These are phyloP conservation scores for Altica lythri DNA, from an alignment of 2,888 invertebrate species.

Conservation along the genomic window DNA sequence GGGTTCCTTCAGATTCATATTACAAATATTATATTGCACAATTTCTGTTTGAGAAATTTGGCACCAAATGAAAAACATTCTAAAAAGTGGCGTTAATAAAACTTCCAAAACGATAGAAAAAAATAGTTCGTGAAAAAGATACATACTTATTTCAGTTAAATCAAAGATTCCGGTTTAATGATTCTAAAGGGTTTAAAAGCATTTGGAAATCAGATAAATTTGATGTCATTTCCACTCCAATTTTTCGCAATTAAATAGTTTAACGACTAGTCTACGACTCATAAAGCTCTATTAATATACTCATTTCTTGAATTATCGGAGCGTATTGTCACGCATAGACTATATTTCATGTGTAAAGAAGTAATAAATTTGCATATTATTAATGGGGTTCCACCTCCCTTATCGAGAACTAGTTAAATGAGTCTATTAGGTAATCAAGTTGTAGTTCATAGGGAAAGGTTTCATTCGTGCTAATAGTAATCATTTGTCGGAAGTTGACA, in stretches of 20 bases:
- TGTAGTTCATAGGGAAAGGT: slow-evolving; percentile 11
- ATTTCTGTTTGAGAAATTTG: no score
- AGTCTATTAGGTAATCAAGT: slow-evolving; percentile 25
- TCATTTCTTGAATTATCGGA: slow-evolving; percentile 20
- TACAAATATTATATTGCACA: no score
- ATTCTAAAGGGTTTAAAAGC: no score
- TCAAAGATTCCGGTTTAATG: no score
- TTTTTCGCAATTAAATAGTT: neutral
- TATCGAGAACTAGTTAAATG: slow-evolving; percentile 20
- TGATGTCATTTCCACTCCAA: neutral
- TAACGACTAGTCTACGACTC: slow-evolving; percentile 7
- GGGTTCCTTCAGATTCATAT: no score
- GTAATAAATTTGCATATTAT: slow-evolving; percentile 27
- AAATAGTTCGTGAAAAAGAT: no score
- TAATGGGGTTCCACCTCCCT: slow-evolving; percentile 23
- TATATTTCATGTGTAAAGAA: slow-evolving; percentile 25
- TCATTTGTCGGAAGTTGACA: slow-evolving; percentile 12
- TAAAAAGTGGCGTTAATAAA: no score
- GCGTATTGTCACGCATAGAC: slow-evolving; percentile 21
- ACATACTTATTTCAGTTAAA: no score
- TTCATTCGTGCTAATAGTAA: slow-evolving; percentile 8
- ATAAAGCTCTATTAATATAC: slow-evolving; percentile 22
- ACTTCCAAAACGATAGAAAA: no score
- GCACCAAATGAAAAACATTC: no score
- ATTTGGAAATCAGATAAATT: neutral